phyloP scores from a whole-genome alignment of 2,888 invertebrate genomes.

The Nemotelus pantherinus region DNA sequence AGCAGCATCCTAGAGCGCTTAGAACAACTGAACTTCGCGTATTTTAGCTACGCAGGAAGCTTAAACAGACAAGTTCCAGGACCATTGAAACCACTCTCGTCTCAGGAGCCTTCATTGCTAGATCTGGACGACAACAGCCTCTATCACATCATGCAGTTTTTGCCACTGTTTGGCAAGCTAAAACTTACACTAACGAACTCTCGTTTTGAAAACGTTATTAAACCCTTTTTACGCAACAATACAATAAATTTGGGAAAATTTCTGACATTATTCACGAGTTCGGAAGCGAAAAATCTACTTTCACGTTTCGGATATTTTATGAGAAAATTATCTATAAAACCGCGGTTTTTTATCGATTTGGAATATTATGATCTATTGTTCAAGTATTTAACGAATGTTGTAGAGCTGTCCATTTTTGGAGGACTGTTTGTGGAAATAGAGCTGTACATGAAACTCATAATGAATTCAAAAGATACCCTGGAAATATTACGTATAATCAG shows the following conservation, averaged over 20 bases:
- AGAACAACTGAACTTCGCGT: neutral
- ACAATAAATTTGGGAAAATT: neutral
- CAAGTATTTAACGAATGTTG: slow-evolving; percentile 3
- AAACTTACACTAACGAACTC: neutral
- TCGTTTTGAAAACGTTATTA: neutral
- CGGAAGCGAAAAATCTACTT: neutral
- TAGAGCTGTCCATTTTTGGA: neutral
- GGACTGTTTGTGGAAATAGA: neutral
- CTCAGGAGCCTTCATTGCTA: neutral
- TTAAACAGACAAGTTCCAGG: no score
- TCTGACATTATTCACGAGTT: neutral
- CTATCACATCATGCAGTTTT: slow-evolving; percentile 8
- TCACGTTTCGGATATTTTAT: slow-evolving; percentile 1
- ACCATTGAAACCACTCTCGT: no score
- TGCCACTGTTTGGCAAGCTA: neutral
- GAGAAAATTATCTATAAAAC: neutral
- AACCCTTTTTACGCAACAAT: slow-evolving; percentile 1
- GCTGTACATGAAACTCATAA: neutral
- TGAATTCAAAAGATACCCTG: neutral
- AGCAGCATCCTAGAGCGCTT: neutral
- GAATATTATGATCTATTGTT: slow-evolving; percentile 1
- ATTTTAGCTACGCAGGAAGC: neutral
- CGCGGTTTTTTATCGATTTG: neutral
- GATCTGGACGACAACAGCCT: slow-evolving; percentile 7
- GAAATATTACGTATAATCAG: neutral